Percentiles rank a stretch among this genome's conserved stretches.
These are phyloP conservation scores for Cerastis rubricosa DNA, from an alignment of 2,888 invertebrate genomes.

Conservation along the genomic window DNA sequence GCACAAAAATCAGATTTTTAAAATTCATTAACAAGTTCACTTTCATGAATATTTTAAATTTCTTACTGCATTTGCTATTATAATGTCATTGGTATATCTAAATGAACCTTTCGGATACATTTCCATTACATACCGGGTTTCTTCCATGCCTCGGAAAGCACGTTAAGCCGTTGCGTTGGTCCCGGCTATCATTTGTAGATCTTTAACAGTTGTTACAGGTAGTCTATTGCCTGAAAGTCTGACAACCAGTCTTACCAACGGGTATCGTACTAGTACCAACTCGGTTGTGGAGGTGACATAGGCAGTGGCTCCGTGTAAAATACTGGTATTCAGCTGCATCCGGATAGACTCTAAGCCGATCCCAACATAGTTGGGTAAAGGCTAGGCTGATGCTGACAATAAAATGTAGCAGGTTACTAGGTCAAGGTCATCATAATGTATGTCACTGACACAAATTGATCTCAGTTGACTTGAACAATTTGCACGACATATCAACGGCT, in stretches of 20 bases:
- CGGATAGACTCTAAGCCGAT: neutral
- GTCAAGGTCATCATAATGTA: conserved; percentile 27
- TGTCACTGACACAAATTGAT: conserved; percentile 45
- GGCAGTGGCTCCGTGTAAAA: neutral
- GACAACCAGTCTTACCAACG: neutral
- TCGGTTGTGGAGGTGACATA: neutral
- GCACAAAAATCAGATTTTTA: too few relatives aligned
- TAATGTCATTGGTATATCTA: too few relatives aligned
- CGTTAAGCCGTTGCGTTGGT: neutral
- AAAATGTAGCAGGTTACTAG: conserved; percentile 17
- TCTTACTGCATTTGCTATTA: too few relatives aligned
- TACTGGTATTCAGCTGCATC: neutral
- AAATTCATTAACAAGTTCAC: too few relatives aligned
- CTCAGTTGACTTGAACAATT: conserved; percentile 43
- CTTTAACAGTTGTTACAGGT: neutral
- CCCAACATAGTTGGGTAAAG: neutral
- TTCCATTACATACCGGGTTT: too few relatives aligned
- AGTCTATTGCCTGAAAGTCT: neutral
- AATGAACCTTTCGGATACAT: too few relatives aligned
- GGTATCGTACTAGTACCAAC: neutral
- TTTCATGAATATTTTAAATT: too few relatives aligned
- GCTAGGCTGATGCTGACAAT: neutral
- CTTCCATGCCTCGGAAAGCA: too few relatives aligned
- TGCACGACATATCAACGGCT: conserved; percentile 31
- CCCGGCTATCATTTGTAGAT: neutral